These are phyloP conservation scores for Drosophila bipectinata DNA, from an alignment of 1,140 invertebrate species.

Conservation along the genomic window DNA sequence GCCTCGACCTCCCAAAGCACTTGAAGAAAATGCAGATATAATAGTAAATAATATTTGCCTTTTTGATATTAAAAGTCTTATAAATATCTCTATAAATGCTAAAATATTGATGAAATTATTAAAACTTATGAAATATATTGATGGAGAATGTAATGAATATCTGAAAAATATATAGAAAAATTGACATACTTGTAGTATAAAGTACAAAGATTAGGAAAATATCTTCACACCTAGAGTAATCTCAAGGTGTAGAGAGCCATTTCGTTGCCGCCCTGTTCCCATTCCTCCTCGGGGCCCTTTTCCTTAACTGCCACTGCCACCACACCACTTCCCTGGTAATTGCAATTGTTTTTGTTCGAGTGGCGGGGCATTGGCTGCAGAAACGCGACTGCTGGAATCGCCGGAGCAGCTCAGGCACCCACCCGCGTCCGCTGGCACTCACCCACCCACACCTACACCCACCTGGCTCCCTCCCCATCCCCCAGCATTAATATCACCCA, in stretches of 20 bases:
- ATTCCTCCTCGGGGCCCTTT: constrained; percentile 7
- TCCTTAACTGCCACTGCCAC: constrained; percentile 4
- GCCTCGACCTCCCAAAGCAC: constrained; percentile 35
- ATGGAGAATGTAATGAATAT: too few species aligned
- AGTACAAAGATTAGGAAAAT: too few species aligned
- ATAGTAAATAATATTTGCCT: background rate
- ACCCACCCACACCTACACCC: background rate
- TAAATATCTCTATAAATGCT: too few species aligned
- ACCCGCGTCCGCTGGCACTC: constrained; percentile 30
- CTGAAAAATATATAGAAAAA: too few species aligned
- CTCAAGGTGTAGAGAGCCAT: constrained; percentile 1
- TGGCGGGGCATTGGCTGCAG: constrained; percentile 56
- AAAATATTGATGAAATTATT: too few species aligned
- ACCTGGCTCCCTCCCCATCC: background rate
- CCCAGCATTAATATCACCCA: constrained; percentile 42
- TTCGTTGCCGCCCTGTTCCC: constrained; percentile 8
- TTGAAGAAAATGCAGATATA: background rate
- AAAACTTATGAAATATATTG: too few species aligned
- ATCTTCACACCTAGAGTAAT: background rate
- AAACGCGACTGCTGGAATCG: constrained; percentile 44
- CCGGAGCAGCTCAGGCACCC: constrained; percentile 43
- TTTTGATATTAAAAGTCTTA: background rate
- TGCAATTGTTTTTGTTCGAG: constrained; percentile 64
- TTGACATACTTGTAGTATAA: too few species aligned
- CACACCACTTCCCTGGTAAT: constrained; percentile 46